Conservation (phyloP, 2,888 invertebrate genomes). For the Ceramica pisi region DNA sequence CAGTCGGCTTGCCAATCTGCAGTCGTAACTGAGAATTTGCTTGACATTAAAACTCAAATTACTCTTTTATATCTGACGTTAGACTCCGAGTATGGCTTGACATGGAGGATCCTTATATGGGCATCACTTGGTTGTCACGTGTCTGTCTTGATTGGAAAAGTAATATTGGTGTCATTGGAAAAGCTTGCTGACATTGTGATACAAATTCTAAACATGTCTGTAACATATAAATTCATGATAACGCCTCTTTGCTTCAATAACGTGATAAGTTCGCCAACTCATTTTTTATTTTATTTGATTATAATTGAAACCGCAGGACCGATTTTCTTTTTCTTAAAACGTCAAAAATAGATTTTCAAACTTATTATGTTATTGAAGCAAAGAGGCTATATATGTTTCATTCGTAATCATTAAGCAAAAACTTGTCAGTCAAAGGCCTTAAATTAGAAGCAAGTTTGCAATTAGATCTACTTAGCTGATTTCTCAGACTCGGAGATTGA, state of each 20-base stretch:
- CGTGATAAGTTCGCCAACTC: no score
- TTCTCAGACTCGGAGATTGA: not conserved
- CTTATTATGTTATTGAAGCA: no score
- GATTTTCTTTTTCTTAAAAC: no score
- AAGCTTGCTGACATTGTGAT: conserved; percentile 1
- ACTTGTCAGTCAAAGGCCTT: not conserved
- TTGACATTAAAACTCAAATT: conserved; percentile 32
- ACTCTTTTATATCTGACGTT: conserved; percentile 16
- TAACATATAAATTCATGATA: not conserved
- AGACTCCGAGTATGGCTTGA: not conserved
- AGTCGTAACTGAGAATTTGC: conserved; percentile 26
- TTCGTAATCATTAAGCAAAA: not conserved
- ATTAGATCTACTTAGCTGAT: not conserved
- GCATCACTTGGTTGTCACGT: conserved; percentile 7
- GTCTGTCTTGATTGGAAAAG: conserved; percentile 1
- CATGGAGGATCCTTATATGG: not conserved
- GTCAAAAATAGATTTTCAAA: no score
- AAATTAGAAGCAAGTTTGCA: not conserved
- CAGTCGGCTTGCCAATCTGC: conserved; percentile 7
- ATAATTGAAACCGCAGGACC: no score
- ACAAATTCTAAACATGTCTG: not conserved
- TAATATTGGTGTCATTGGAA: conserved; percentile 8
- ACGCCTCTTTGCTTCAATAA: no score
- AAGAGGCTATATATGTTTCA: no score
- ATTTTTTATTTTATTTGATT: no score